phyloP scores from a whole-genome alignment of 2,888 invertebrate genomes.

The Cyrtodaria siliqua region DNA sequence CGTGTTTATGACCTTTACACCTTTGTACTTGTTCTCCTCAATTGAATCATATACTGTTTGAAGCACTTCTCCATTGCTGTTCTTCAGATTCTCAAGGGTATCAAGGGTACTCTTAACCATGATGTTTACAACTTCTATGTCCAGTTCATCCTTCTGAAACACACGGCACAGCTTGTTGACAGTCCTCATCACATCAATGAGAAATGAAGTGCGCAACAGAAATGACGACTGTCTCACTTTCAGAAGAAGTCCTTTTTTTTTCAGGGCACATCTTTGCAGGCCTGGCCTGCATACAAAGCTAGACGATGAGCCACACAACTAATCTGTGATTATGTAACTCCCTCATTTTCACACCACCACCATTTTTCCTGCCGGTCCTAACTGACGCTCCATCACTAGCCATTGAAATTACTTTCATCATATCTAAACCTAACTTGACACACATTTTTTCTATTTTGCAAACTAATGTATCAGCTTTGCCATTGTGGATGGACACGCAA shows the following conservation, averaged over 20 bases:
- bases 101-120: too few species aligned
- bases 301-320: neutral
- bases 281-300: conserved; percentile 8
- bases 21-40: conserved; percentile 27
- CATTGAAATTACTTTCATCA: neutral
- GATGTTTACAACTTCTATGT: too few species aligned
- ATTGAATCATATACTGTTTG: too few species aligned
- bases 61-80: too few species aligned
- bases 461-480: conserved; percentile 39
- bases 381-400: conserved; percentile 36
- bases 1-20: conserved; percentile 21
- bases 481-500: conserved; percentile 27
- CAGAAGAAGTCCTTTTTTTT: conserved; percentile 26
- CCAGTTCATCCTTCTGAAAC: too few species aligned
- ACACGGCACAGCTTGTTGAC: conserved; percentile 29
- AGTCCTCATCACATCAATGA: conserved; percentile 26
- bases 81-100: too few species aligned
- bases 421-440: neutral
- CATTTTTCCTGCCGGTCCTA: conserved; percentile 14
- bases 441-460: conserved; percentile 1
- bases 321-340: neutral
- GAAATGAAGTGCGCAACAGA: conserved; percentile 18
- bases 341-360: conserved; percentile 23
- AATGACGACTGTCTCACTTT: conserved; percentile 26
- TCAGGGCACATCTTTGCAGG: conserved; percentile 23